Evolutionary conservation across 1,140 invertebrate species (phyloP), one percentile per base, ranked within the genome.

Genomic region (Hirudo medicinalis): DNA sequence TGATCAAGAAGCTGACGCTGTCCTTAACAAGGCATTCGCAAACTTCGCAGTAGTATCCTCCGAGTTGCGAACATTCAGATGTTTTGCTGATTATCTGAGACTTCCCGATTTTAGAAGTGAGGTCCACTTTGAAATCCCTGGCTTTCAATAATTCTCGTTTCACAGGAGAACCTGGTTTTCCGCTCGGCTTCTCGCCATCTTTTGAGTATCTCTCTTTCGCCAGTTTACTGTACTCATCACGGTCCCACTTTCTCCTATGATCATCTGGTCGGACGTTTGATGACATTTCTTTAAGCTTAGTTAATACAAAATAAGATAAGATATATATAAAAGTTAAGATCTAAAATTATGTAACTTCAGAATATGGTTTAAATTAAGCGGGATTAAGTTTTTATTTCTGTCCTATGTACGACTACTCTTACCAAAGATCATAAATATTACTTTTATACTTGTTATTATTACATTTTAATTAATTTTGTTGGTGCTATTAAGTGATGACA

Each of bases 21-120:
- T 99, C 96, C 84, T 99, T 99, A 2, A 99, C 94, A 75, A 98
- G 92, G 85, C 96, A 99, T 80, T 99, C 96, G 80, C 96, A 99
- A 0, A 98, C 94, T 89, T 99, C 97, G 82, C 96, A 99, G 79
- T 97, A 98, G 75, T 82, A 88, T 85, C 96, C 96, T 76, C 95
- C 95, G 74, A 92, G 91, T 83, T 97, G 92, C 29, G 93, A 93
- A 0, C 92, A 90, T 68, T 94, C 92, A 71, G 95, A 97, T 75
- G 94, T 96, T 85, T 97, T 97, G 75, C 92, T 98, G 69, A 99
- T 96, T 29, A 99, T 94, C 70, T 94, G 89, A 82, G 93, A 95
- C 84, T 97, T 98, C 20, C 95, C 95, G 43, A 99, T 82, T 83
- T 94, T 94, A 20, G 94, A 97, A 79, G 98, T 95, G 29, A 99